Conservation (phyloP, 2,888 invertebrate genomes). For the Holacanthella duospinosa region DNA sequence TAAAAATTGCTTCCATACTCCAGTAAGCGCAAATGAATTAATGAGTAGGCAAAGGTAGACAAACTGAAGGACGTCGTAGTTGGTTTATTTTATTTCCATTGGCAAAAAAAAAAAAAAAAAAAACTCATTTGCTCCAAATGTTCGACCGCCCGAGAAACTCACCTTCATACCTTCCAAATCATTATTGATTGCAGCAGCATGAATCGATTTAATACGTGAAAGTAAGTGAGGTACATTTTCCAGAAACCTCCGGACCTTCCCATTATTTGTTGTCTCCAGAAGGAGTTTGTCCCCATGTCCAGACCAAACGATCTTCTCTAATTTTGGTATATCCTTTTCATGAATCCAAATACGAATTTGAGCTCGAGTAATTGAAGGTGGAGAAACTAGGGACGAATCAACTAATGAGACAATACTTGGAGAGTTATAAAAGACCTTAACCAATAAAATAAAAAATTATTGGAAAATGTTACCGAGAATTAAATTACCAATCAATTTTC, state of each 20-base stretch:
- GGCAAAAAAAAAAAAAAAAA: too few relatives aligned
- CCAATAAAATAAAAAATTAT: background rate
- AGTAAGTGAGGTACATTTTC: constrained; percentile 82
- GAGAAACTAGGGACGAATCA: too few relatives aligned
- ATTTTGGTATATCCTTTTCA: constrained; percentile 72
- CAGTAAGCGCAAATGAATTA: background rate
- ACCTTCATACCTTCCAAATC: constrained; percentile 60
- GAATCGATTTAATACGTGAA: constrained; percentile 72
- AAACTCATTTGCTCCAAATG: background rate
- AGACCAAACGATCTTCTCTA: constrained; percentile 81
- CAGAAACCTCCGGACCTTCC: constrained; percentile 69
- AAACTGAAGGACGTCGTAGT: background rate
- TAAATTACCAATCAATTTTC: constrained; percentile 7
- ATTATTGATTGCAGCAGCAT: constrained; percentile 64
- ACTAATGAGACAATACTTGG: background rate
- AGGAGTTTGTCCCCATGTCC: constrained; percentile 75
- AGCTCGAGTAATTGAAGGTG: constrained; percentile 61
- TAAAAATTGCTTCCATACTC: background rate
- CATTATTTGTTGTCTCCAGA: constrained; percentile 69
- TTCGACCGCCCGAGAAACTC: too few relatives aligned
- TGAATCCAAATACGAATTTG: constrained; percentile 94
- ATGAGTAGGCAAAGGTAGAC: background rate
- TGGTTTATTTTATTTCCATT: too few relatives aligned
- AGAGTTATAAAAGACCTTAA: too few relatives aligned
- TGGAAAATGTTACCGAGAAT: background rate